A percentile compares a stretch with the other conserved stretches of the same genome.
Evolutionary conservation across 2,113 vertebrate genomes (phyloP).

Genomic region (Synchiropus splendidus): DNA sequence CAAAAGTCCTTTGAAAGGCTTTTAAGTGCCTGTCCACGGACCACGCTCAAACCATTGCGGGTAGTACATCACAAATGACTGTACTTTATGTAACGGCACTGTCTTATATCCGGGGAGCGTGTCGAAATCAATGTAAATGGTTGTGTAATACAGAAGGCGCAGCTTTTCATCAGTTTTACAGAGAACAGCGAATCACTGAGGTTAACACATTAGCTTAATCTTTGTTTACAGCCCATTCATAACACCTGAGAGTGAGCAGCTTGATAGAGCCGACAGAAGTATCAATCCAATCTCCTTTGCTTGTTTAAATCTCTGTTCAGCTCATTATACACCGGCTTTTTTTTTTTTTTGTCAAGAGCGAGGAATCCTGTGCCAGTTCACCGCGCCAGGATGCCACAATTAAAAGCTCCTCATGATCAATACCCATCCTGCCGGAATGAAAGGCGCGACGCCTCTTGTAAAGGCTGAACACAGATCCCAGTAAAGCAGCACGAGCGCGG

Average conservation of each 20-base stretch:
- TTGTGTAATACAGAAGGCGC: slow-evolving; percentile 19
- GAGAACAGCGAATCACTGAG: slow-evolving; percentile 23
- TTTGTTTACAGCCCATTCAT: slow-evolving; percentile 27
- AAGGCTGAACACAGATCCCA: slow-evolving; percentile 20
- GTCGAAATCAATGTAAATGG: slow-evolving; percentile 32
- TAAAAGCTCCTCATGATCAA: slow-evolving; percentile 38
- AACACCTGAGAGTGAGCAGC: slow-evolving; percentile 18
- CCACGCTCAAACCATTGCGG: too few relatives aligned
- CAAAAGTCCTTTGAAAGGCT: too few relatives aligned
- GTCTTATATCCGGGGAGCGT: slow-evolving; percentile 5
- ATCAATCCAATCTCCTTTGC: slow-evolving; percentile 35
- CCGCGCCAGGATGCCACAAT: slow-evolving; percentile 19
- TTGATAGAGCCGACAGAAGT: slow-evolving; percentile 24
- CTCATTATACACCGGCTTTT: slow-evolving; percentile 16
- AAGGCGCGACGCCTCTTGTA: slow-evolving; percentile 15
- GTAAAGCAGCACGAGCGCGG: slow-evolving; percentile 12
- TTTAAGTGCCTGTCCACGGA: too few relatives aligned
- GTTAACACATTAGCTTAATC: slow-evolving; percentile 29
- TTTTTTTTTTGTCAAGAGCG: slow-evolving; percentile 13
- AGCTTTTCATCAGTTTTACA: slow-evolving; percentile 24
- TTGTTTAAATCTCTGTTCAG: slow-evolving; percentile 11
- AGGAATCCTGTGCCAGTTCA: slow-evolving; percentile 28
- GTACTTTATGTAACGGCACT: background rate
- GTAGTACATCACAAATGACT: too few relatives aligned
- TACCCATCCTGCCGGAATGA: slow-evolving; percentile 29